Percentiles rank a stretch among this genome's conserved stretches.
phyloP scores from a whole-genome alignment of 2,888 invertebrate genomes.

The Polyommatus icarus region DNA sequence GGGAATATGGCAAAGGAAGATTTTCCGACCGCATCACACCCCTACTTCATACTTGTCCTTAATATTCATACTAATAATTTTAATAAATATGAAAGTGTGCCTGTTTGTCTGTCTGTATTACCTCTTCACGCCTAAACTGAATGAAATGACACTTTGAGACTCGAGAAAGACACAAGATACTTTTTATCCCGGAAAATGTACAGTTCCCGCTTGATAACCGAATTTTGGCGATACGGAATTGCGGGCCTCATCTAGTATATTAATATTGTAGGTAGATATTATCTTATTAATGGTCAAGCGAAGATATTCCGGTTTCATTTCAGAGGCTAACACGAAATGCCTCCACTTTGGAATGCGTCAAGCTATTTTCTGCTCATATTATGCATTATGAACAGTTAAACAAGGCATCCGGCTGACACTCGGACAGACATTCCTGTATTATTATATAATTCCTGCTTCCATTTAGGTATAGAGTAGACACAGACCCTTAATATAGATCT shows the following conservation, averaged over 20 bases:
- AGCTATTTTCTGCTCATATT: constrained; percentile 4
- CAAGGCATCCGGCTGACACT: constrained; percentile 18
- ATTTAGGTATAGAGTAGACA: neutral
- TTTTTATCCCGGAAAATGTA: too few relatives aligned
- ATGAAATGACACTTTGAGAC: too few relatives aligned
- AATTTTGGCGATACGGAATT: too few relatives aligned
- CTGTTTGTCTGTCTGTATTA: too few relatives aligned
- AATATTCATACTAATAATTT: too few relatives aligned
- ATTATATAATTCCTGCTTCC: neutral
- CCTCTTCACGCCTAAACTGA: too few relatives aligned
- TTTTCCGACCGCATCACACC: too few relatives aligned
- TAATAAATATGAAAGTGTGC: too few relatives aligned
- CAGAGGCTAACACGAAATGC: constrained; percentile 18
- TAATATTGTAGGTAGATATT: neutral
- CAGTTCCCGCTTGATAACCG: too few relatives aligned
- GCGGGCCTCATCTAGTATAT: neutral
- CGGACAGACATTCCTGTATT: constrained; percentile 13
- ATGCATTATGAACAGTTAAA: constrained; percentile 14
- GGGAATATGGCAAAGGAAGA: too few relatives aligned
- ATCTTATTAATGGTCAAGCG: constrained; percentile 6
- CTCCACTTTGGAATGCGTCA: constrained; percentile 9
- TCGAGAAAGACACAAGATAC: too few relatives aligned
- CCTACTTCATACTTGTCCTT: too few relatives aligned
- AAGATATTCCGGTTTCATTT: constrained; percentile 26
- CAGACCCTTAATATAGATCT: neutral